A percentile compares a stretch with the other conserved stretches of the same genome.
Evolutionary conservation across 64 coral and sea anemone genomes (phyloP).

Genomic region (Montipora efflorescens): DNA sequence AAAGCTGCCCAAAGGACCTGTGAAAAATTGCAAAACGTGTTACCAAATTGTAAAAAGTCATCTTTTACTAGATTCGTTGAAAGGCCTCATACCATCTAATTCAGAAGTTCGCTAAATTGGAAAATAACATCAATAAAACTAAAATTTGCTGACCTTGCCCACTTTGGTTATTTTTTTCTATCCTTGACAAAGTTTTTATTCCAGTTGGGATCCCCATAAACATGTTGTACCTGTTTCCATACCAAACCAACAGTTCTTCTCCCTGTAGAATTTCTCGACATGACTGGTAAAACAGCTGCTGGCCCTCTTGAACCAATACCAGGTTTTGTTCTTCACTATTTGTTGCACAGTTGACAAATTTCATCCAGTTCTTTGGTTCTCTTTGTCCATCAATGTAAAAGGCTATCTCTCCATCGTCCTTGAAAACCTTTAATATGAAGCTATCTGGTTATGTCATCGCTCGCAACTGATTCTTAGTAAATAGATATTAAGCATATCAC

Average conservation of each 20-base stretch:
- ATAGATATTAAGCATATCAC: too few relatives aligned
- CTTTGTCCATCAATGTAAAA: slow-evolving; percentile 80
- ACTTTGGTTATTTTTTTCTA: neutral
- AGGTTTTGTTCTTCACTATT: slow-evolving; percentile 80
- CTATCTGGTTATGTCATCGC: too few relatives aligned
- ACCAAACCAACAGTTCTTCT: slow-evolving; percentile 91
- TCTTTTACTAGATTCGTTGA: too few relatives aligned
- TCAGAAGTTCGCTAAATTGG: neutral
- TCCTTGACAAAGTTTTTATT: slow-evolving; percentile 37
- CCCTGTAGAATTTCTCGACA: slow-evolving; percentile 76
- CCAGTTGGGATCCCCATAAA: slow-evolving; percentile 89
- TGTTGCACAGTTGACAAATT: slow-evolving; percentile 82
- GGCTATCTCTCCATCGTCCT: slow-evolving; percentile 65
- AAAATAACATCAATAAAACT: neutral
- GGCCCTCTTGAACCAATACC: slow-evolving; percentile 74
- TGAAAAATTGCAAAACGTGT: neutral
- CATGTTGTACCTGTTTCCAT: slow-evolving; percentile 84
- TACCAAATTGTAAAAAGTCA: neutral
- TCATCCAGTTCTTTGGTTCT: slow-evolving; percentile 89
- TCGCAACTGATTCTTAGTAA: too few relatives aligned
- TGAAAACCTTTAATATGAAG: slow-evolving; percentile 68
- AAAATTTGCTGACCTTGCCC: slow-evolving; percentile 42
- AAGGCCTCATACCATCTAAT: neutral
- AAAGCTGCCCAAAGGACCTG: slow-evolving; percentile 69
- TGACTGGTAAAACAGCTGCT: slow-evolving; percentile 83